phyloP scores from a whole-genome alignment of 2,113 vertebrate species.

The Psammodynastes pulverulentus region DNA sequence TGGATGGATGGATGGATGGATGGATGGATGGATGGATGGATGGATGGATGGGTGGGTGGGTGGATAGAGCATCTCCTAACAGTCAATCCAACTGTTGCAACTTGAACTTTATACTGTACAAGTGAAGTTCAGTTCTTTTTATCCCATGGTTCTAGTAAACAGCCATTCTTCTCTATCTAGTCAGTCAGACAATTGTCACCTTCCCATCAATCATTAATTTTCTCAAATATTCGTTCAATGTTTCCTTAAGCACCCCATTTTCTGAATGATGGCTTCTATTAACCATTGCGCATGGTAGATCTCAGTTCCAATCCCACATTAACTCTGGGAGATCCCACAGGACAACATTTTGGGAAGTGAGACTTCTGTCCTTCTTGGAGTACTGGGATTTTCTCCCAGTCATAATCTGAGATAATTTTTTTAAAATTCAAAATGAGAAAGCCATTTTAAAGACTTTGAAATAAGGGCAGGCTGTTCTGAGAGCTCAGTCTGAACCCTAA shows the following conservation, averaged over 20 bases:
- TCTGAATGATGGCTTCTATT: neutral
- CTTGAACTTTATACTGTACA: neutral
- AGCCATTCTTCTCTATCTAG: neutral
- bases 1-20: neutral
- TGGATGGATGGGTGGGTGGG: too few species aligned
- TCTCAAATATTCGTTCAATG: neutral
- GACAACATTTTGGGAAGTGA: neutral
- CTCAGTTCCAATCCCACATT: neutral
- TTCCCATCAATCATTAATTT: neutral
- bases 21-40: too few species aligned
- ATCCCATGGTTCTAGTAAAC: conserved; percentile 3
- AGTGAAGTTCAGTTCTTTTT: neutral
- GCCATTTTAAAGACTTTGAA: neutral
- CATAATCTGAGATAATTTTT: neutral
- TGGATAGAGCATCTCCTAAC: neutral
- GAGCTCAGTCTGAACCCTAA: neutral
- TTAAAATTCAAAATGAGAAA: neutral
- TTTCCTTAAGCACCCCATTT: neutral
- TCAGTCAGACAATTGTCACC: neutral
- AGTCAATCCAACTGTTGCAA: neutral
- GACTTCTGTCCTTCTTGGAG: neutral
- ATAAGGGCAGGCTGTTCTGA: neutral
- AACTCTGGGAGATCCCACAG: neutral
- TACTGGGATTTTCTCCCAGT: neutral
- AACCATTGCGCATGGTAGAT: neutral